Conservation (phyloP, 2,113 vertebrate species). For the Oncorhynchus gorbuscha region DNA sequence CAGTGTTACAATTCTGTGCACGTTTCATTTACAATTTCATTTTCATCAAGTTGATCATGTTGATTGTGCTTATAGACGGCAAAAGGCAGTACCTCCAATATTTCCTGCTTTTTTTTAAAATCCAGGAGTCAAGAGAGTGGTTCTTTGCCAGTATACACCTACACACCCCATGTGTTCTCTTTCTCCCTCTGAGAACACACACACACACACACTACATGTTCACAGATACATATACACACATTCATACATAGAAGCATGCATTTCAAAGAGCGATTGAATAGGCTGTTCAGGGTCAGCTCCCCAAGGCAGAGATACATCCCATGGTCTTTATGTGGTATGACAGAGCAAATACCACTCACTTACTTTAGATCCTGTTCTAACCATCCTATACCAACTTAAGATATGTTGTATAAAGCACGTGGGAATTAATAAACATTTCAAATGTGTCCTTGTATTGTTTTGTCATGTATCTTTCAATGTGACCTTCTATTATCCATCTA, state of each 20-base stretch:
- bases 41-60: neutral
- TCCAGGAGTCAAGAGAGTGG: slow-evolving; percentile 51
- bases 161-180: slow-evolving; percentile 65
- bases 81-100: neutral
- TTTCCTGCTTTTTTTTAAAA: slow-evolving; percentile 35
- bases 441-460: no score
- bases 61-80: slow-evolving; percentile 30
- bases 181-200: slow-evolving; percentile 24
- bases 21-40: neutral
- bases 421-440: no score
- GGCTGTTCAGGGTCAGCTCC: no score
- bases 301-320: neutral
- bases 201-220: neutral
- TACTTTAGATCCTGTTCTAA: no score
- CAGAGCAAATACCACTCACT: no score
- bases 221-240: neutral
- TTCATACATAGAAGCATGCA: neutral
- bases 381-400: no score
- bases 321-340: neutral
- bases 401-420: no score
- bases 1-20: neutral
- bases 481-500: no score
- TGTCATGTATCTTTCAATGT: no score
- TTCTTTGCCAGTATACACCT: slow-evolving; percentile 66
- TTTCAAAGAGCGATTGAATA: neutral